Evolutionary conservation across 1,140 invertebrate genomes (phyloP).

Genomic region (Apis laboriosa): DNA sequence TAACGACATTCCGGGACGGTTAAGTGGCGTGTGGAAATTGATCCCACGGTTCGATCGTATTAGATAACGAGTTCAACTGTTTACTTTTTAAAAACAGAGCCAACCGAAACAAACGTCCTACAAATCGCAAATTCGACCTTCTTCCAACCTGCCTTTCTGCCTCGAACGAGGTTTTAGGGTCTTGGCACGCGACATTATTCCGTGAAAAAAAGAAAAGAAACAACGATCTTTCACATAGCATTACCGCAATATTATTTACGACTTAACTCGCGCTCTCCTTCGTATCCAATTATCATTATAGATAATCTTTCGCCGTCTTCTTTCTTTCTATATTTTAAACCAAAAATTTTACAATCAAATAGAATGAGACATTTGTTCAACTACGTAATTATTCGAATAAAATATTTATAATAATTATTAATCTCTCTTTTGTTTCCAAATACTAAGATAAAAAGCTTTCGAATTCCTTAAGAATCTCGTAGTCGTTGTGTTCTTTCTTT

Average conservation of each 20-base stretch:
- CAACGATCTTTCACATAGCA: background rate
- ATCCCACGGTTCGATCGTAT: background rate
- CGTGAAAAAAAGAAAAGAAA: conserved; percentile 16
- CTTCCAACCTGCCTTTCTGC: conserved; percentile 53
- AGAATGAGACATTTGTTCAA: too few species aligned
- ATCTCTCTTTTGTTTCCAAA: background rate
- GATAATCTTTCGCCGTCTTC: too few species aligned
- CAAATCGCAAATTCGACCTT: conserved; percentile 59
- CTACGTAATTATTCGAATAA: too few species aligned
- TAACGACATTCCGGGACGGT: background rate
- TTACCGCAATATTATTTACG: background rate
- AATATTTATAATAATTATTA: background rate
- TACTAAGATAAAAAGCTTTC: background rate
- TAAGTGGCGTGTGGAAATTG: background rate
- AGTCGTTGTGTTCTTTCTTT: too few species aligned
- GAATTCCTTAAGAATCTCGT: background rate
- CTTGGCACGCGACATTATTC: conserved; percentile 56
- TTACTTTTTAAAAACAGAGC: background rate
- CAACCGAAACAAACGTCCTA: conserved; percentile 51
- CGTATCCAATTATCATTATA: too few species aligned
- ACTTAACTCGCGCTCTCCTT: background rate
- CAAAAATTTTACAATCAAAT: too few species aligned
- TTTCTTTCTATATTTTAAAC: too few species aligned
- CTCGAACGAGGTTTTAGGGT: conserved; percentile 66
- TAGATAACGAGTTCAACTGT: background rate